Conservation (phyloP, 2,113 vertebrate species). For the Hypocryptadius cinnamomeus region DNA sequence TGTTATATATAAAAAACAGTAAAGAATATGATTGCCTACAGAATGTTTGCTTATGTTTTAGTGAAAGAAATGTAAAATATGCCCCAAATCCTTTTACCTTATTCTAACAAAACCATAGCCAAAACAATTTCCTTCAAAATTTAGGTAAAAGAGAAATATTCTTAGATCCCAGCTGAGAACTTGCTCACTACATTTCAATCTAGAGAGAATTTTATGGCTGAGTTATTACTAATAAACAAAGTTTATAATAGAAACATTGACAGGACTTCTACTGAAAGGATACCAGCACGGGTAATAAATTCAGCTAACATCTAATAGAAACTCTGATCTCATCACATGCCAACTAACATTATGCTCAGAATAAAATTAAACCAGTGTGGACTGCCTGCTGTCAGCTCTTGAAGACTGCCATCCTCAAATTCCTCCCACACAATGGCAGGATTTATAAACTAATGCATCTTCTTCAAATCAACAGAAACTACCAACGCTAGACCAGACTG, state of each 20-base stretch:
- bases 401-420: background rate
- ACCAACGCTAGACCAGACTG: background rate
- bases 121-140: conserved; percentile 36
- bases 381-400: background rate
- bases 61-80: conserved; percentile 10
- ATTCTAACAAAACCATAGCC: conserved; percentile 18
- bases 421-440: background rate
- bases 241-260: conserved; percentile 39
- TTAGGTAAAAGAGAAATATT: conserved; percentile 26
- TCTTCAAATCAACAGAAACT: background rate
- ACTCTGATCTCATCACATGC: background rate
- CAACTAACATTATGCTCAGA: background rate
- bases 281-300: conserved; percentile 3
- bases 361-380: background rate
- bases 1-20: background rate
- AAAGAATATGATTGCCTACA: background rate
- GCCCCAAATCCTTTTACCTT: conserved; percentile 1
- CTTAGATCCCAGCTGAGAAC: background rate
- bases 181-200: background rate
- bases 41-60: conserved; percentile 17
- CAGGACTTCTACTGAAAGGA: background rate
- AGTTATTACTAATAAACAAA: conserved; percentile 40
- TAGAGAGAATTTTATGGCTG: conserved; percentile 17
- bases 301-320: conserved; percentile 34
- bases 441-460: background rate